Percentiles rank a stretch among this genome's conserved stretches.
Conservation (phyloP, 2,113 vertebrate genomes). For the Chinchilla lanigera region DNA sequence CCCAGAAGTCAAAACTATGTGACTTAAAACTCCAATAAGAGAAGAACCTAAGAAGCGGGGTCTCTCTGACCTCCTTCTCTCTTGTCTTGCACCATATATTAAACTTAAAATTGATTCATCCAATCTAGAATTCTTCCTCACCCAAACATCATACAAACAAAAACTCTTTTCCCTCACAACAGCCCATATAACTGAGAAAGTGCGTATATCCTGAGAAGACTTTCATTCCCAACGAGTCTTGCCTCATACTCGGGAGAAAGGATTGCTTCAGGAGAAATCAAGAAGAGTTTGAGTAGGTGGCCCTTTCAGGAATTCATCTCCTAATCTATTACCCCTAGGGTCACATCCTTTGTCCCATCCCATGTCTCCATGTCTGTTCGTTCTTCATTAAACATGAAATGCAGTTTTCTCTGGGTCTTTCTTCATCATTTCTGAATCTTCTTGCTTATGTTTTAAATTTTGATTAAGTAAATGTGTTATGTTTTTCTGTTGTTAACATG, state of each 20-base stretch:
- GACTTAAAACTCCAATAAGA: too few relatives aligned
- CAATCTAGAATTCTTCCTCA: neutral
- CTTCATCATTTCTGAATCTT: neutral
- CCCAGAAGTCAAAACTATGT: too few relatives aligned
- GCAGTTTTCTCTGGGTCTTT: neutral
- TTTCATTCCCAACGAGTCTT: neutral
- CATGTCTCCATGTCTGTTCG: neutral
- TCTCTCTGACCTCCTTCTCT: neutral
- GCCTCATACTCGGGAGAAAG: neutral
- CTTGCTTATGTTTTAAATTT: neutral
- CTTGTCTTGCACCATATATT: neutral
- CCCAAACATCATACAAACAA: neutral
- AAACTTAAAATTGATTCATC: neutral
- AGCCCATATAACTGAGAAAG: neutral
- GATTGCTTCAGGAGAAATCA: neutral
- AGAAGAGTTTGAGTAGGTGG: neutral
- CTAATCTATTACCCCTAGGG: neutral
- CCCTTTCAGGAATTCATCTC: neutral
- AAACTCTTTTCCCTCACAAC: neutral
- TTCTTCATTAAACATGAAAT: neutral
- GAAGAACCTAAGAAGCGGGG: neutral
- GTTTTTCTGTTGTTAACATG: neutral
- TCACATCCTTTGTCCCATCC: too few relatives aligned
- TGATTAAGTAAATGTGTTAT: neutral
- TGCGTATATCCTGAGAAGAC: neutral